phyloP scores from a whole-genome alignment of 2,797 vertebrate genomes.

The Tinamus major region DNA sequence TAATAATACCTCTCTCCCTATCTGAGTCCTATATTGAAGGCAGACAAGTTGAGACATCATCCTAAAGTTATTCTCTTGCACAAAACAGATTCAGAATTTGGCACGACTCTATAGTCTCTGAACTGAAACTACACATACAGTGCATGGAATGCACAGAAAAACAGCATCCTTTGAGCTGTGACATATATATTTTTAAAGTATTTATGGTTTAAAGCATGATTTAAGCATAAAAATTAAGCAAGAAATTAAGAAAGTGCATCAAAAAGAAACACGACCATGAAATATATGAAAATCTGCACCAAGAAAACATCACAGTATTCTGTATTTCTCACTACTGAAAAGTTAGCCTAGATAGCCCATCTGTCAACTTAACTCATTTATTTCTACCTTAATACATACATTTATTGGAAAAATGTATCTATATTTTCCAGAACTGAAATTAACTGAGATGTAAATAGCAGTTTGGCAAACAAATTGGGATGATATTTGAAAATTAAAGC shows the following conservation, averaged over 20 bases:
- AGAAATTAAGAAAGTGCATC: not conserved
- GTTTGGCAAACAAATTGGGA: conserved; percentile 21
- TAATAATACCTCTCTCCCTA: conserved; percentile 31
- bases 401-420: not conserved
- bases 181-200: not conserved
- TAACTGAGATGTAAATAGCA: not conserved
- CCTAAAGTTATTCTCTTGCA: not conserved
- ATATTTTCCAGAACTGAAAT: conserved; percentile 3
- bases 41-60: conserved; percentile 51
- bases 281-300: not conserved
- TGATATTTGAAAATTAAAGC: conserved; percentile 5
- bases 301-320: not conserved
- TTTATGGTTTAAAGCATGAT: not conserved
- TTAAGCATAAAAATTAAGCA: not conserved
- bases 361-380: not conserved
- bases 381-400: not conserved
- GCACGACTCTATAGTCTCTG: not conserved
- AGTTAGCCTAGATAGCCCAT: not conserved
- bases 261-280: no score
- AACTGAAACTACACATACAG: not conserved
- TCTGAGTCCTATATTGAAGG: conserved; percentile 22
- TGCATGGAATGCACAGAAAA: not conserved
- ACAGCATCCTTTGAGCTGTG: not conserved
- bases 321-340: not conserved
- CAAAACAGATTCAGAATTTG: conserved; percentile 33